A percentile compares a stretch with the other conserved stretches of the same genome.
Evolutionary conservation across 2,113 vertebrate genomes (phyloP).

Genomic region (Nothocercus julius): DNA sequence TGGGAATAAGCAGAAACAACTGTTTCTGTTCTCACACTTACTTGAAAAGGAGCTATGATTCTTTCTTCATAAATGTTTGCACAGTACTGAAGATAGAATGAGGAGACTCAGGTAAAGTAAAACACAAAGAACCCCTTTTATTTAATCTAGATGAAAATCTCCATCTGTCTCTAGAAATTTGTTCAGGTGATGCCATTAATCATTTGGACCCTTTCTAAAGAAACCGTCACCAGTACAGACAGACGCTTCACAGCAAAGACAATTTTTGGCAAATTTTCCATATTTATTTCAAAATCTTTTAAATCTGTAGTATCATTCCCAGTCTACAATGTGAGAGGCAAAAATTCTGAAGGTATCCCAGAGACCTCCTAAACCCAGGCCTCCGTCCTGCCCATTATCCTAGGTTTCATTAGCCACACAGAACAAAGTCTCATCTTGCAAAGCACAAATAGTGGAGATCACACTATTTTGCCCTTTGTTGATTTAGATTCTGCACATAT

Average conservation of each 20-base stretch:
- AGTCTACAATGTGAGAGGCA: neutral
- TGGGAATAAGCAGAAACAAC: neutral
- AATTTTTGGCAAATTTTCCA: neutral
- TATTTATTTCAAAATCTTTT: neutral
- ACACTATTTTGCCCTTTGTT: neutral
- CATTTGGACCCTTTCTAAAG: neutral
- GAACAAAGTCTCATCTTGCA: neutral
- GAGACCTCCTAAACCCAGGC: neutral
- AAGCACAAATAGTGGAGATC: neutral
- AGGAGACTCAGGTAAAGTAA: neutral
- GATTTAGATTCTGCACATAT: neutral
- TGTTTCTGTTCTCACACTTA: neutral
- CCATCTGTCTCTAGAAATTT: neutral
- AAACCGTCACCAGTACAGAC: neutral
- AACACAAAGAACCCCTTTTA: neutral
- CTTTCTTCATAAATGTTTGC: neutral
- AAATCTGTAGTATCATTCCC: neutral
- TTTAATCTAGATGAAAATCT: neutral
- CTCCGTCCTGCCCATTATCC: too few species aligned
- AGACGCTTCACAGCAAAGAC: neutral
- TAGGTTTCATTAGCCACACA: neutral
- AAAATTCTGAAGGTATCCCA: neutral
- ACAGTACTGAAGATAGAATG: neutral
- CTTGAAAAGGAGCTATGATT: neutral
- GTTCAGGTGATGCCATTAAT: neutral